Evolutionary conservation across 2,113 vertebrate species (phyloP).

Genomic region (Takifugu flavidus): DNA sequence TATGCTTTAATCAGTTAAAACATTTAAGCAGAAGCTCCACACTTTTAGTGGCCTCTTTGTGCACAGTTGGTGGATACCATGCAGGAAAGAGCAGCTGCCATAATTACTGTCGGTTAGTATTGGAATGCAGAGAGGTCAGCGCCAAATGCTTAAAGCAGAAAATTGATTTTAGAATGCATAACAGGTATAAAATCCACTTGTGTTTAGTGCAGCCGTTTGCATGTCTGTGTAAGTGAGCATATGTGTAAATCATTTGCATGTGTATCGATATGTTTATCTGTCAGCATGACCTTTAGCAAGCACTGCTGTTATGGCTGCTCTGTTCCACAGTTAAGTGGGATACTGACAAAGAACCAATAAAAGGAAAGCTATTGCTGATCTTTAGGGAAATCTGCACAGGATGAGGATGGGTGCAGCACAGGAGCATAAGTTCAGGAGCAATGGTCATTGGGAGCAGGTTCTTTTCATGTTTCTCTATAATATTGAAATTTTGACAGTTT

Average conservation of each 20-base stretch:
- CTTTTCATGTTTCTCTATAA: no score
- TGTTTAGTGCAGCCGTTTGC: conserved; percentile 11
- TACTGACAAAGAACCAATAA: conserved; percentile 63
- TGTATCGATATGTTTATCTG: conserved; percentile 20
- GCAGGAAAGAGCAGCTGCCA: conserved; percentile 6
- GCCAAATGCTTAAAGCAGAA: conserved; percentile 51
- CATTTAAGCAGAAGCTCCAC: conserved; percentile 10
- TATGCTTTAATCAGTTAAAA: background rate
- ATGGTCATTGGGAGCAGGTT: no score
- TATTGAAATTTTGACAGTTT: no score
- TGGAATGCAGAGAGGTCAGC: conserved; percentile 33
- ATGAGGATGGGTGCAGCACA: conserved; percentile 6
- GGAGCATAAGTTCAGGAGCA: no score
- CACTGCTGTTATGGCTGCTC: conserved; percentile 40
- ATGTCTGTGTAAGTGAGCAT: background rate
- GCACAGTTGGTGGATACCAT: conserved; percentile 7
- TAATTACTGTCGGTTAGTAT: conserved; percentile 44
- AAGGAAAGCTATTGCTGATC: conserved; percentile 53
- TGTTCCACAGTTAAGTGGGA: conserved; percentile 45
- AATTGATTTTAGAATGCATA: conserved; percentile 48
- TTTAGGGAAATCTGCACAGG: conserved; percentile 54
- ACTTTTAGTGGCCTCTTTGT: conserved; percentile 5
- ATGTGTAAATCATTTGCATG: background rate
- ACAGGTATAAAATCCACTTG: background rate
- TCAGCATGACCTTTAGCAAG: conserved; percentile 28